Conservation (phyloP, 2,113 vertebrate genomes). For the Tinamus guttatus region DNA sequence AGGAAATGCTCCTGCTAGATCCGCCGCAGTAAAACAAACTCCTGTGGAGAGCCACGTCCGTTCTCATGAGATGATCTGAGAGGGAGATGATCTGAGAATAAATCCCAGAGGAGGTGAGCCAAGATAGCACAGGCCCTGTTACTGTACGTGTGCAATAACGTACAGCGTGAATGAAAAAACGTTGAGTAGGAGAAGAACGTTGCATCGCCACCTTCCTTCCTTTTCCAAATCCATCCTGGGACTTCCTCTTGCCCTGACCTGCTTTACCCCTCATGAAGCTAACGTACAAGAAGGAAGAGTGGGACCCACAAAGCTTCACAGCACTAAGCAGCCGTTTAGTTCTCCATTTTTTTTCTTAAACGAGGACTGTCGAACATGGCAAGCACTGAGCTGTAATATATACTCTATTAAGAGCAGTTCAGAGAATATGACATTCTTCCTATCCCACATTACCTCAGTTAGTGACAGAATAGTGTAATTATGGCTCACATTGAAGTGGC, state of each 20-base stretch:
- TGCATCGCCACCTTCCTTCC: background rate
- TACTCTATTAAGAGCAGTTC: constrained; percentile 27
- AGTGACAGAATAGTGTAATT: constrained; percentile 69
- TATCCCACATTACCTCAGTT: constrained; percentile 65
- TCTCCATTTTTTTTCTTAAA: constrained; percentile 24
- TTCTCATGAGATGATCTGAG: constrained; percentile 30
- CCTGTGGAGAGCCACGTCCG: background rate
- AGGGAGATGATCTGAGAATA: constrained; percentile 26
- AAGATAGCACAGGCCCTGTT: background rate
- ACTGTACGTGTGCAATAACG: background rate
- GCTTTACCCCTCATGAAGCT: background rate
- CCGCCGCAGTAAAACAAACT: constrained; percentile 4
- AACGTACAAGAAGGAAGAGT: background rate
- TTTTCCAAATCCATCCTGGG: background rate
- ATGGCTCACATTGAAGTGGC: constrained; percentile 57
- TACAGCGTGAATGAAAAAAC: background rate
- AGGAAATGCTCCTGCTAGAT: background rate
- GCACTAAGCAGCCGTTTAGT: constrained; percentile 24
- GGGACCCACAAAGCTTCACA: background rate
- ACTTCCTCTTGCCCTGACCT: background rate
- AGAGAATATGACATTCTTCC: constrained; percentile 64
- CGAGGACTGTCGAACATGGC: background rate
- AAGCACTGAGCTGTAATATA: background rate
- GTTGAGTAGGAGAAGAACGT: background rate
- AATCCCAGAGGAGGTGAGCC: constrained; percentile 30